phyloP scores from a whole-genome alignment of 1,140 invertebrate species.

The Sycophila sp. region DNA sequence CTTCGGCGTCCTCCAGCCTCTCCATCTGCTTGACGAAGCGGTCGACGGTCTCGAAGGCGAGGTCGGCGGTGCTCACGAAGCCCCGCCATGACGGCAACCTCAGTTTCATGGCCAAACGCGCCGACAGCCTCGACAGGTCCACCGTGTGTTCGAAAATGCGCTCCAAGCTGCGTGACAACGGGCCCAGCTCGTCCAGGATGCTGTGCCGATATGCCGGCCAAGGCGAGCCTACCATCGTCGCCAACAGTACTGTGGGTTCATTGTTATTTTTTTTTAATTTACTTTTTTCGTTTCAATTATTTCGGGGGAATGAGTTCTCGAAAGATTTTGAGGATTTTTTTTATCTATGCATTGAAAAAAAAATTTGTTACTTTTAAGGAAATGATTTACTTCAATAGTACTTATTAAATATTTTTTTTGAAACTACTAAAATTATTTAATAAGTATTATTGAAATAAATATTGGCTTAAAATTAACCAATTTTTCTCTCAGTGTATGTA shows the following conservation, averaged over 20 bases:
- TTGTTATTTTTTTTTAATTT: neutral
- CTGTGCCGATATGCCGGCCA: neutral
- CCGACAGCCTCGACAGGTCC: conserved; percentile 74
- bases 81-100: conserved; percentile 77
- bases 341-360: too few relatives aligned
- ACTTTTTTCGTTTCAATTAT: too few relatives aligned
- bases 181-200: conserved; percentile 5
- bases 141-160: conserved; percentile 80
- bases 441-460: too few relatives aligned
- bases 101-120: conserved; percentile 71
- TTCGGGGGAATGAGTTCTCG: too few relatives aligned
- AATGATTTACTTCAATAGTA: too few relatives aligned
- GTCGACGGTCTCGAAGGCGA: conserved; percentile 67
- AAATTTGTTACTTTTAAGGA: too few relatives aligned
- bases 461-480: too few relatives aligned
- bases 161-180: conserved; percentile 68
- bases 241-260: conserved; percentile 68
- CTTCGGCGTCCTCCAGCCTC: conserved; percentile 43
- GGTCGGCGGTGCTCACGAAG: conserved; percentile 75
- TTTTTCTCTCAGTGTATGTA: too few relatives aligned
- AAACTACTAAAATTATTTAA: too few relatives aligned
- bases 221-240: conserved; percentile 72
- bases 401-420: too few relatives aligned
- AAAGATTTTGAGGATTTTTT: too few relatives aligned
- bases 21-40: conserved; percentile 54